Evolutionary conservation across 92 coral and sea anemone species (phyloP).

Genomic region (Phenganax marumi): DNA sequence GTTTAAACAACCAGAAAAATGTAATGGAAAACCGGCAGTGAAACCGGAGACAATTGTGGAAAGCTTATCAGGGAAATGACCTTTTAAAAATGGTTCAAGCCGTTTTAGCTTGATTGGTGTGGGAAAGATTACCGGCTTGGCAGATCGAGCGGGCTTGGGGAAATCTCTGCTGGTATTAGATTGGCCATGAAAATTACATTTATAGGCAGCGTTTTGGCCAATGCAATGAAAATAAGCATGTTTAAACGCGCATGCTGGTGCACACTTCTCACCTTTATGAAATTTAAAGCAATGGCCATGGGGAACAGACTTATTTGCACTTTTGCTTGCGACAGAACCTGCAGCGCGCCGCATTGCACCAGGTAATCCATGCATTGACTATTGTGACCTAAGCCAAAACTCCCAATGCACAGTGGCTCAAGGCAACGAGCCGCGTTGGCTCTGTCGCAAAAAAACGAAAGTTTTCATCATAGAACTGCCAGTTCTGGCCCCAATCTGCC

Average conservation of each 20-base stretch:
- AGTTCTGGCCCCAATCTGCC: too few species aligned
- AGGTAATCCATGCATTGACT: background rate
- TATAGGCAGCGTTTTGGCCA: constrained; percentile 52
- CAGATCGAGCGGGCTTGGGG: background rate
- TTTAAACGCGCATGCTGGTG: too few species aligned
- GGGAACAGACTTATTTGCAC: background rate
- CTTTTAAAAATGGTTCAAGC: too few species aligned
- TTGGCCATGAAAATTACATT: constrained; percentile 33
- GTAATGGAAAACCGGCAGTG: constrained; percentile 43
- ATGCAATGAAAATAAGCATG: constrained; percentile 36
- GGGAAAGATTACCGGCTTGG: background rate
- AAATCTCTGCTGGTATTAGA: too few species aligned
- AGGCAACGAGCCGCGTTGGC: background rate
- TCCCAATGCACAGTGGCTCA: constrained; percentile 58
- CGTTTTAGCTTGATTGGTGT: constrained; percentile 63
- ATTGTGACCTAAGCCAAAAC: constrained; percentile 52
- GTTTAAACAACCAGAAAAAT: constrained; percentile 36
- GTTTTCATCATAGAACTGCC: constrained; percentile 57
- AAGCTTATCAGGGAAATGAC: too few species aligned
- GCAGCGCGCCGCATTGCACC: background rate
- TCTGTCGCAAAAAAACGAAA: constrained; percentile 56
- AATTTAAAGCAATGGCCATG: background rate
- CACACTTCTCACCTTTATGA: background rate
- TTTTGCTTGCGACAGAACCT: background rate
- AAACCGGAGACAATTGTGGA: too few species aligned